These are phyloP conservation scores for Microchrysa polita DNA, from an alignment of 2,888 invertebrate genomes.

Conservation along the genomic window DNA sequence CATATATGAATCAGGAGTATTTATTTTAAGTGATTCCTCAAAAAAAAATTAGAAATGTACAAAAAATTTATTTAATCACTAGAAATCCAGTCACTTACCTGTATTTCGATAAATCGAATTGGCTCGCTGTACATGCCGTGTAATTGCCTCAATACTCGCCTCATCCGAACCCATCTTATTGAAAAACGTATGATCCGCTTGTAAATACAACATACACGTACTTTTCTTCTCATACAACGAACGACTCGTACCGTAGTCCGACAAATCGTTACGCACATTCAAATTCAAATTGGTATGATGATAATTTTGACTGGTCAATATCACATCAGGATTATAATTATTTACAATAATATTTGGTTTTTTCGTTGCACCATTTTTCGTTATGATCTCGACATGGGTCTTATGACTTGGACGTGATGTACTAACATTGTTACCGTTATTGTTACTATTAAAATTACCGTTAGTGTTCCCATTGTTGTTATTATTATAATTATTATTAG, in stretches of 20 bases:
- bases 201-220: constrained; percentile 93
- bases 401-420: constrained; percentile 71
- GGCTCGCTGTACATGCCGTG: constrained; percentile 91
- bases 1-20: too few relatives aligned
- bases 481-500: constrained; percentile 41
- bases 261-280: constrained; percentile 50
- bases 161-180: constrained; percentile 93
- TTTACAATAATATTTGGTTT: constrained; percentile 72
- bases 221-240: constrained; percentile 78
- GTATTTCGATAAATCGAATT: constrained; percentile 88
- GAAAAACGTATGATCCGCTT: constrained; percentile 96
- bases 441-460: constrained; percentile 50
- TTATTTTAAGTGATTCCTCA: too few relatives aligned
- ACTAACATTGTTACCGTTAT: constrained; percentile 47
- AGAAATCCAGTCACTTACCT: constrained; percentile 67
- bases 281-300: constrained; percentile 51
- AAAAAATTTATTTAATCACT: too few relatives aligned
- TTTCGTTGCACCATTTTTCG: constrained; percentile 72
- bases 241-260: constrained; percentile 57
- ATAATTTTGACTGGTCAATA: constrained; percentile 54
- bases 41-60: too few relatives aligned
- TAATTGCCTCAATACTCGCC: constrained; percentile 95
- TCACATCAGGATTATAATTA: constrained; percentile 66
- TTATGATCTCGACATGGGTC: constrained; percentile 74
- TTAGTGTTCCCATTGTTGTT: constrained; percentile 43